Evolutionary conservation across 1,140 invertebrate species (phyloP), one percentile per base, ranked within the genome.

Genomic region (Scaptomyza pallida): DNA sequence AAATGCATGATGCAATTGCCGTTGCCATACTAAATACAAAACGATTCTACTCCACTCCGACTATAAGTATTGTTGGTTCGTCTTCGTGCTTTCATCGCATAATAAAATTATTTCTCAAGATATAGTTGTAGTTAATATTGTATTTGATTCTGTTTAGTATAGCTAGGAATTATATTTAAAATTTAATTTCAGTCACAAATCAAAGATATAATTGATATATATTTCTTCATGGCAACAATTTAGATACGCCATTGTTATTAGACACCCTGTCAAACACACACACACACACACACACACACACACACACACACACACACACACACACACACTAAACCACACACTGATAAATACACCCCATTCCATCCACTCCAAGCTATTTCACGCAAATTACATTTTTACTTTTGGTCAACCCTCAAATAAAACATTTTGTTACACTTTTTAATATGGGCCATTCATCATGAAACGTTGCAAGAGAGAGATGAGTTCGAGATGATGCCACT

Each of bases 321-420:
- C 47, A 23, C 33, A 23, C 33, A 54, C 12, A 48, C 17, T 9
- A 2, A 37, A n/a, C 15, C 41, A 59, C 17, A 44, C 23, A 41
- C 30, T 30, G 10, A 47, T 2, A 37, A 4, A 35, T 3, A 17
- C 16, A 30, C 10, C 4, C 33, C 43, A 47, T 30, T n/a, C 13
- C 54, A 50, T 43, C 13, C 12, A 30, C 54, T 75, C 52, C 33
- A 70, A 52, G n/a, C n/a, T n/a, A 85, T 86, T 86, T 85, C 80
- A 85, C 76, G 81, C 80, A 83, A 83, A 83, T 83, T 85, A 80
- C 72, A 74, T 80, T 85, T 71, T 72, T 35, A 52, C 13, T 52
- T n/a, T 41, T 10, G 19, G 6, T 41, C 10, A 41, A 56, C 37
- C 33, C 59, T 17, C 48, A 3, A 9, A 12, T 8, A 30, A 30